Evolutionary conservation across 2,113 vertebrate genomes (phyloP), one percentile per base, ranked within the genome.

Genomic region (Tragelaphus strepsiceros): DNA sequence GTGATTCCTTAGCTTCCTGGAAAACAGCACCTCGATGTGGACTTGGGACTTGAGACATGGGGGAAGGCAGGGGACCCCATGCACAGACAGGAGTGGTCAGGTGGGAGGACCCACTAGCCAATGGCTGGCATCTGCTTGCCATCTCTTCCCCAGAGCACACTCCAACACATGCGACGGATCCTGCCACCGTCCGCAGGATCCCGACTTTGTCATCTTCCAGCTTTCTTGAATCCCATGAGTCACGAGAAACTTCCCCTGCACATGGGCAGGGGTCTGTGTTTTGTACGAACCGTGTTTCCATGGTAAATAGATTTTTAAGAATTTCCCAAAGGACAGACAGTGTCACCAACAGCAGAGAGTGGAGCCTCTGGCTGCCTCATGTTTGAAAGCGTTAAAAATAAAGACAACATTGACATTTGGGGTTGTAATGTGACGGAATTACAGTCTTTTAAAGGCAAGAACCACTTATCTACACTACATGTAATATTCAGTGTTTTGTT

Each of bases 371-470:
- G 97, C 98, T 98, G 97, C 98, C 96, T 96, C 51, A 3, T 95
- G 98, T 93, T 95, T 94, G 90, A 97, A 97, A 97, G 98, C 67
- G 98, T 97, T 96, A 97, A 92, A 92, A 96, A 96, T 83, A 95
- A 96, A 97, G 97, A 97, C 97, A 97, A 96, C 96, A 95, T 17
- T 98, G 98, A 95, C 98, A 98, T 98, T 97, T 95, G 97, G 98
- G 98, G 97, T 96, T 98, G 97, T 43, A 90, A 94, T 96, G 98
- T 94, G 97, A 96, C 22, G 98, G 96, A 91, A 96, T 84, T 94
- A 82, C 97, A 96, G 98, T 96, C 98, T 98, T 97, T 97, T 98
- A 97, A 98, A 98, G 98, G 97, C 98, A 97, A 97, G 96, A 97
- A 91, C 97, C 97, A 90, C 97, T 97, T 97, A 96, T 94, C 96